phyloP scores from a whole-genome alignment of 1,140 invertebrate genomes.

The Ganaspis sp. region DNA sequence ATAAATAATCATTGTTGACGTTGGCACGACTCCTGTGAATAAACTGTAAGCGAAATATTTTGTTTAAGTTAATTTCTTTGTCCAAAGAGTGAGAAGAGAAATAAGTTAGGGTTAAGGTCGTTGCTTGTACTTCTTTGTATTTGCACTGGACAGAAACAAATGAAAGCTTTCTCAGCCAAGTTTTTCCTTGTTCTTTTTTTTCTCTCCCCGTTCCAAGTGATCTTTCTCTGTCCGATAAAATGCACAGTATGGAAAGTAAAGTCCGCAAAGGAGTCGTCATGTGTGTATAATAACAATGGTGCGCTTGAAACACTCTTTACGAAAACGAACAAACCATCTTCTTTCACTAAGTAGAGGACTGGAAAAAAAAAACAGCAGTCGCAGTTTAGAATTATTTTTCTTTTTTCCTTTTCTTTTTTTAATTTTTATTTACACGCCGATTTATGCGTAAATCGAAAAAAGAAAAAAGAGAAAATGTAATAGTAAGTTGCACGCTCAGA shows the following conservation, averaged over 20 bases:
- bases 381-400: background rate
- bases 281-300: background rate
- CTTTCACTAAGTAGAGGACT: background rate
- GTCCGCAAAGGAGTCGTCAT: background rate
- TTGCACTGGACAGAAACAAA: background rate
- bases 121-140: conserved; percentile 1
- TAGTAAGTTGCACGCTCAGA: background rate
- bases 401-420: background rate
- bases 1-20: background rate
- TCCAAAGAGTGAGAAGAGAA: background rate
- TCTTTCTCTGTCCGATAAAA: conserved; percentile 18
- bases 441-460: background rate
- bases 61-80: background rate
- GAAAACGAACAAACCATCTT: background rate
- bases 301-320: conserved; percentile 12
- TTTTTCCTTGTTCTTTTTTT: conserved; percentile 2
- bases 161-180: background rate
- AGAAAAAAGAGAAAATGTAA: background rate
- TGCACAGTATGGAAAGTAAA: conserved; percentile 28
- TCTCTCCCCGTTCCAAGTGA: background rate
- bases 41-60: background rate
- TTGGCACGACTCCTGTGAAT: background rate
- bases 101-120: conserved; percentile 1
- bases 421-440: background rate
- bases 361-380: background rate